Percentiles rank a stretch among this genome's conserved stretches.
Evolutionary conservation across 1,140 invertebrate species (phyloP).

Genomic region (Proales similis): DNA sequence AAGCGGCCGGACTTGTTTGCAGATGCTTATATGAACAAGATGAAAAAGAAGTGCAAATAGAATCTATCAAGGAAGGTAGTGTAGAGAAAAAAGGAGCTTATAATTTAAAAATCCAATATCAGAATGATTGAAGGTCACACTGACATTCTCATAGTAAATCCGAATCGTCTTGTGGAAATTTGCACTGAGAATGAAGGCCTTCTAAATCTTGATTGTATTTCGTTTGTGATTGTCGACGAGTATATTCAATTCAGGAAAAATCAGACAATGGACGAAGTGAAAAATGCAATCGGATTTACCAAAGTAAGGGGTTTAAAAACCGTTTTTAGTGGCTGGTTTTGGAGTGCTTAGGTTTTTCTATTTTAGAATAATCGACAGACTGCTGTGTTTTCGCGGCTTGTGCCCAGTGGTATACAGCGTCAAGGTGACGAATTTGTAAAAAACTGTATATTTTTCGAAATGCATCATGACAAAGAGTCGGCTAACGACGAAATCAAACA

Average conservation of each 20-base stretch:
- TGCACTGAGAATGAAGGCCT: conserved; percentile 26
- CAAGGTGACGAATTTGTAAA: conserved; percentile 37
- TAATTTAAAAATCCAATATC: background rate
- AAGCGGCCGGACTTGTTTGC: background rate
- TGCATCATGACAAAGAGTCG: conserved; percentile 38
- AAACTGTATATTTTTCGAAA: conserved; percentile 38
- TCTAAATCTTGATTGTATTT: conserved; percentile 3
- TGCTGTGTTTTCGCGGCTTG: conserved; percentile 27
- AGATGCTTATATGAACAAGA: conserved; percentile 27
- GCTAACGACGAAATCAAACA: conserved; percentile 35
- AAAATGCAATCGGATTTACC: conserved; percentile 8
- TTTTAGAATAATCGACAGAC: conserved; percentile 22
- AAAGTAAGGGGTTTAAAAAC: conserved; percentile 4
- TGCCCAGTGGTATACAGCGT: conserved; percentile 33
- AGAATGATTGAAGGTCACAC: background rate
- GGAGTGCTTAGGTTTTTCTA: background rate
- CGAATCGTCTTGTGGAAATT: conserved; percentile 24
- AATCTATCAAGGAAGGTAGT: conserved; percentile 4
- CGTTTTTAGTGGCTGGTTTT: background rate
- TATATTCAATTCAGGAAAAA: conserved; percentile 36
- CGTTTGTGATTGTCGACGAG: conserved; percentile 27
- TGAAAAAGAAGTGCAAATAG: conserved; percentile 19
- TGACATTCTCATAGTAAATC: conserved; percentile 29
- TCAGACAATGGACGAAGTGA: conserved; percentile 35
- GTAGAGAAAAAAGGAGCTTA: background rate